phyloP scores from a whole-genome alignment of 2,797 vertebrate species.

The Scolopax rusticola region DNA sequence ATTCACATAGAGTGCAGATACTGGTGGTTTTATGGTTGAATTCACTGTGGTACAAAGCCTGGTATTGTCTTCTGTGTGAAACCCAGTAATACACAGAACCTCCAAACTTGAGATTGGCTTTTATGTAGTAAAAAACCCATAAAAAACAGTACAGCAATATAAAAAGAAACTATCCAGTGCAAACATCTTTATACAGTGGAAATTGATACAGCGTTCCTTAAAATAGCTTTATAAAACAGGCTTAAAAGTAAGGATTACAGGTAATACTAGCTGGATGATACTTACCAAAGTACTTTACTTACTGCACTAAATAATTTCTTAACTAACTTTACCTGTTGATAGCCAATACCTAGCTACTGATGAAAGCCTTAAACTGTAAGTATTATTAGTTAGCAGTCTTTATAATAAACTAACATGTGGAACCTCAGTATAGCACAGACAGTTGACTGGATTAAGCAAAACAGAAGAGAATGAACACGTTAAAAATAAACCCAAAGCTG shows the following conservation, averaged over 20 bases:
- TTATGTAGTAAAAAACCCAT: conserved; percentile 71
- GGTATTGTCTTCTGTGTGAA: neutral
- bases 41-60: neutral
- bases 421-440: neutral
- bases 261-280: neutral
- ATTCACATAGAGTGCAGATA: rapidly evolving
- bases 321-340: conserved; percentile 54
- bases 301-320: conserved; percentile 48
- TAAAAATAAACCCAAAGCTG: neutral
- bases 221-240: conserved; percentile 14
- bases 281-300: conserved; percentile 15
- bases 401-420: conserved; percentile 22
- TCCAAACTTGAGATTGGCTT: conserved; percentile 30
- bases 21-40: neutral
- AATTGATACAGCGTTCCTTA: conserved; percentile 27
- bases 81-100: neutral
- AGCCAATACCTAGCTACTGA: conserved; percentile 45
- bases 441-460: neutral
- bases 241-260: neutral
- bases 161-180: conserved; percentile 65
- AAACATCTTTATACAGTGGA: conserved; percentile 58
- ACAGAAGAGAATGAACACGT: neutral
- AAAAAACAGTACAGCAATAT: conserved; percentile 56
- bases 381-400: conserved; percentile 74
- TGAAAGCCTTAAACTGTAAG: conserved; percentile 58